phyloP scores from a whole-genome alignment of 2,888 invertebrate genomes.

The Pheosia gnoma region DNA sequence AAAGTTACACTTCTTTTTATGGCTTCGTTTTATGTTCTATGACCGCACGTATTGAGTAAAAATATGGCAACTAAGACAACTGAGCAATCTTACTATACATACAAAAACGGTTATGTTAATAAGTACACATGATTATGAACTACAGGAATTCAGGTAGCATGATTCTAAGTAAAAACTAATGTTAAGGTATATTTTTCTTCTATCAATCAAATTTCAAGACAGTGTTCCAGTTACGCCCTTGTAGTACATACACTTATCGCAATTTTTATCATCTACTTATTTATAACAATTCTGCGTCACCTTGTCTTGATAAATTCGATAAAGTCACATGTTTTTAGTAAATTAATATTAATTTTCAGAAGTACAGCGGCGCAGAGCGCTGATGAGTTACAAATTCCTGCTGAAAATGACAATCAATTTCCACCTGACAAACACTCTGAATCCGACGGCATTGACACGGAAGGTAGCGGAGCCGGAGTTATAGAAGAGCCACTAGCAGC shows the following conservation, averaged over 20 bases:
- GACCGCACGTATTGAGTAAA: background rate
- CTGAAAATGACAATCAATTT: slow-evolving; percentile 71
- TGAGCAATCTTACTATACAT: background rate
- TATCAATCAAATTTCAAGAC: slow-evolving; percentile 39
- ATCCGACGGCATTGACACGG: slow-evolving; percentile 46
- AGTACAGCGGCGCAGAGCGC: slow-evolving; percentile 57
- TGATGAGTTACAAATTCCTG: slow-evolving; percentile 66
- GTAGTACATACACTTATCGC: slow-evolving; percentile 64
- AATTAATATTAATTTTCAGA: slow-evolving; percentile 44
- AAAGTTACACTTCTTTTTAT: no score
- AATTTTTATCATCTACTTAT: slow-evolving; percentile 69
- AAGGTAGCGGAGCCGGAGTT: slow-evolving; percentile 62
- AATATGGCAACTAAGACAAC: background rate
- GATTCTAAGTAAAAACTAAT: background rate
- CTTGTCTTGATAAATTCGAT: slow-evolving; percentile 66
- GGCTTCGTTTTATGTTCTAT: background rate
- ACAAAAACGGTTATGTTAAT: background rate
- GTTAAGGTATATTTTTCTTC: slow-evolving; percentile 20
- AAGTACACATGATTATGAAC: background rate
- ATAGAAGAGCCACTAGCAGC: slow-evolving; percentile 52
- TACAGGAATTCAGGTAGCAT: background rate
- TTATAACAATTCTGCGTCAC: slow-evolving; percentile 69
- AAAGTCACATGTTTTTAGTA: slow-evolving; percentile 60
- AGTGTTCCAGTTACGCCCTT: slow-evolving; percentile 61
- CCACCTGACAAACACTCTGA: slow-evolving; percentile 66